Evolutionary conservation across 2,888 invertebrate genomes (phyloP).

Genomic region (Gastrophysa polygoni): DNA sequence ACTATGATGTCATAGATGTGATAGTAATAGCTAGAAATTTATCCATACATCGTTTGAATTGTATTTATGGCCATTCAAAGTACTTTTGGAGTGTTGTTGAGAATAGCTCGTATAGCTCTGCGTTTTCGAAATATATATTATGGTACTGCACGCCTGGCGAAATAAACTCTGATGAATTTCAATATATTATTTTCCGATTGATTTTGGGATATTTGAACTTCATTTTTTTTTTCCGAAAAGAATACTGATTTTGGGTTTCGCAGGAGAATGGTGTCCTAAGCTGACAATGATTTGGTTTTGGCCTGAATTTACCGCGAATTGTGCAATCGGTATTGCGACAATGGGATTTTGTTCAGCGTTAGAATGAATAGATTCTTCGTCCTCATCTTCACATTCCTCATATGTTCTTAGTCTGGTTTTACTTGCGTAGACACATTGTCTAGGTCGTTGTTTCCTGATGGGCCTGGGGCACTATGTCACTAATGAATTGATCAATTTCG

Average conservation of each 20-base stretch:
- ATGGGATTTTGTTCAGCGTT: no score
- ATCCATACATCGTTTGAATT: constrained; percentile 13
- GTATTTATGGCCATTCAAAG: constrained; percentile 19
- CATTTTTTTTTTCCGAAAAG: no score
- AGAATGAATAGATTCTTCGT: constrained; percentile 18
- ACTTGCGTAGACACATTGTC: constrained; percentile 6
- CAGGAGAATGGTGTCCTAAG: constrained; percentile 19
- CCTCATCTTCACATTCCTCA: not conserved
- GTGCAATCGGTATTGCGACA: constrained; percentile 20
- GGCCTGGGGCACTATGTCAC: not conserved
- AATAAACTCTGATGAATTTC: constrained; percentile 24
- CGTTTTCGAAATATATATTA: constrained; percentile 24
- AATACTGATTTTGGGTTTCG: no score
- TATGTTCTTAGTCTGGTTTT: not conserved
- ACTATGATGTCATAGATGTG: no score
- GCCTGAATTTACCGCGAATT: constrained; percentile 29
- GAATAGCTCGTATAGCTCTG: constrained; percentile 20
- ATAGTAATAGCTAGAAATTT: no score
- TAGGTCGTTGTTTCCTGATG: not conserved
- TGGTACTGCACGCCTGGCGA: constrained; percentile 17
- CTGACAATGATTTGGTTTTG: no score
- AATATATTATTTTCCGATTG: constrained; percentile 22
- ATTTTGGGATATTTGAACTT: constrained; percentile 1
- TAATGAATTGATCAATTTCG: not conserved
- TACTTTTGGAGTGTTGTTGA: constrained; percentile 13